Base-by-base conservation (phyloP, 2,797 vertebrate genomes). In the Coregonus suidteri region DNA sequence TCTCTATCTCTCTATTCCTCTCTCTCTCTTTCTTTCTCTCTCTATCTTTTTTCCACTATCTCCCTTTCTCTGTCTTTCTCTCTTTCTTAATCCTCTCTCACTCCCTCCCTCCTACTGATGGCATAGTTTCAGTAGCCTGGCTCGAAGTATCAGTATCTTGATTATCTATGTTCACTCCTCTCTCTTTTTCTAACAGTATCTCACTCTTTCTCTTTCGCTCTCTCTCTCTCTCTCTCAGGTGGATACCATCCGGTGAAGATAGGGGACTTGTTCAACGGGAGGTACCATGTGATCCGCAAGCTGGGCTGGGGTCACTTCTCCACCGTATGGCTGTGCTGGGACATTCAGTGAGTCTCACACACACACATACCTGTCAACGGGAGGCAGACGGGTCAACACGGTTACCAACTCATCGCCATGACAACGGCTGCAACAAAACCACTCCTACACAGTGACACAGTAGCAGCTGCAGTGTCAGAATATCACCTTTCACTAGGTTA, bases 291-390 rank as follows among this genome's bases (percentile, higher is more conserved):
- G 65, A 96, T 98, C 71, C 91, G 97, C 34, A 98, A 98, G 81
- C 91, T 98, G 77, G 97, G 97, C 81, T 98, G 97, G 97, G 97
- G 97, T 15, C 97, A 98, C 80, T 98, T 98, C 82, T 97, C 97
- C 54, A 98, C 97, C 0, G 97, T 98, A 16, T 98, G 97, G 97
- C 95, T 98, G 37, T 98, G 97, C 93, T 98, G 97, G 97, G 97
- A 98, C 87, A 91, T 97, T 18, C 96, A 96, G 97, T 98, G 91
- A 95, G 95, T 92, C 70, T 15, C 80, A 6, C 70, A 6, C 71
- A 72, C 51, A 62, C 53, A 73, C 72, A 59, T 25, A 54, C 15
- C 2, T 18, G 41, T 47, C 41, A 47, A 47, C 9, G 41, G 9
- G 41, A 47, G 9, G 11, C 3, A 47, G 41, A 47, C 9, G 41